phyloP scores from a whole-genome alignment of 2,797 vertebrate genomes.

The Perodicticus potto region DNA sequence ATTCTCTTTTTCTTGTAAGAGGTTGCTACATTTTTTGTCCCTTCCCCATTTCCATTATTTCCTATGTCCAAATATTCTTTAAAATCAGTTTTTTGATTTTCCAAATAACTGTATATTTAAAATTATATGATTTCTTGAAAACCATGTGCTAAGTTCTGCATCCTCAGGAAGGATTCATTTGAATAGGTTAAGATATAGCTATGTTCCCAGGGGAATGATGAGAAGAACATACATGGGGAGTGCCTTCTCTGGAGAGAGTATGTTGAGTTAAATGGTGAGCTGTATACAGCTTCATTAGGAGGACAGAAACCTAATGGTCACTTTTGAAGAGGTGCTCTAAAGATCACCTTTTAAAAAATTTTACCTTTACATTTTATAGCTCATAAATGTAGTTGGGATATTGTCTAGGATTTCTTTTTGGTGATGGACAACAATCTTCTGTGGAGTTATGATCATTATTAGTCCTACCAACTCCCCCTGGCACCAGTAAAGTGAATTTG shows the following conservation, averaged over 20 bases:
- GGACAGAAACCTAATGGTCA: not conserved
- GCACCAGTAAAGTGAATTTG: not conserved
- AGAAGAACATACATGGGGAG: not conserved
- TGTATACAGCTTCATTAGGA: not conserved
- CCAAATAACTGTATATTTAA: not conserved
- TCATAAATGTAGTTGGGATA: not conserved
- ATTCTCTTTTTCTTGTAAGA: not conserved
- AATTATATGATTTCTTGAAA: constrained; percentile 32
- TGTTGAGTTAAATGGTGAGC: not conserved
- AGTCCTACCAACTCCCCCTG: not conserved
- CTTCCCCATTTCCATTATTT: not conserved
- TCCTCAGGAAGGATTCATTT: not conserved
- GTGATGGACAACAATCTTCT: not conserved
- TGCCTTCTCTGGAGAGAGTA: not conserved
- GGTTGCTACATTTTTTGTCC: not conserved
- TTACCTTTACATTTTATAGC: not conserved
- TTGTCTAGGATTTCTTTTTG: not conserved
- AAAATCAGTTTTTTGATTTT: not conserved
- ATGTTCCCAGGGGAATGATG: not conserved
- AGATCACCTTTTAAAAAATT: not conserved
- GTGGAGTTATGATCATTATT: not conserved
- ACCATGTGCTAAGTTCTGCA: not conserved
- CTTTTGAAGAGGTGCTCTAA: not conserved
- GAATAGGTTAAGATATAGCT: not conserved
- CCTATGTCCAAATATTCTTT: not conserved